These are phyloP conservation scores for Melanostoma mellinum DNA, from an alignment of 2,888 invertebrate species.

Conservation along the genomic window DNA sequence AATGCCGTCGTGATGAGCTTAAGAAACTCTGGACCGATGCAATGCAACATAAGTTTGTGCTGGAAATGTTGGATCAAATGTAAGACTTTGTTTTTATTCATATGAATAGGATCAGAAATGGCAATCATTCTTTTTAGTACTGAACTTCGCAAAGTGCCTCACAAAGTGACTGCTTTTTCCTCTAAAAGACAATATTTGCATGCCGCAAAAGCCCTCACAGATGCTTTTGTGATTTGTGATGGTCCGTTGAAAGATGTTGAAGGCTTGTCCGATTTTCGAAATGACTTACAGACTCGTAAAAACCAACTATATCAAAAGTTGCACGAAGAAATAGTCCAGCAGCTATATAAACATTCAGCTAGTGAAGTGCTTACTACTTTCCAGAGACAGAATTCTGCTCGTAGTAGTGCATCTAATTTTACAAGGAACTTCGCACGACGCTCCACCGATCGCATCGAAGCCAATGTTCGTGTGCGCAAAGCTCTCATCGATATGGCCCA, in stretches of 20 bases:
- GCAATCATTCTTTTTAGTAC: slow-evolving; percentile 83
- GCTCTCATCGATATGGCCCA: slow-evolving; percentile 84
- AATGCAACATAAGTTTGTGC: slow-evolving; percentile 96
- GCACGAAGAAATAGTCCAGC: slow-evolving; percentile 87
- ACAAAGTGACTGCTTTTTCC: slow-evolving; percentile 86
- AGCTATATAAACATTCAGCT: slow-evolving; percentile 87
- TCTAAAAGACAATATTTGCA: slow-evolving; percentile 91
- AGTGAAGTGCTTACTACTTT: slow-evolving; percentile 83
- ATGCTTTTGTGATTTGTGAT: slow-evolving; percentile 87
- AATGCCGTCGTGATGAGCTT: slow-evolving; percentile 95
- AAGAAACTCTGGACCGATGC: slow-evolving; percentile 97
- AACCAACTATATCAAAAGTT: slow-evolving; percentile 87
- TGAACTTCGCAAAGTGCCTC: slow-evolving; percentile 88
- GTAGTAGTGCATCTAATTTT: slow-evolving; percentile 84
- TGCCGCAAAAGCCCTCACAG: slow-evolving; percentile 91
- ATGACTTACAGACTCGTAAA: slow-evolving; percentile 85
- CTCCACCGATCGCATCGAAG: slow-evolving; percentile 84
- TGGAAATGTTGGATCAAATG: slow-evolving; percentile 94
- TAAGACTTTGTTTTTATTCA: slow-evolving; percentile 72
- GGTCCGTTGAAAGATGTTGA: slow-evolving; percentile 91
- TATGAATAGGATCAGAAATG: no score
- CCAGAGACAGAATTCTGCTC: slow-evolving; percentile 85
- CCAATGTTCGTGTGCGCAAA: slow-evolving; percentile 83
- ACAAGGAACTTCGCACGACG: slow-evolving; percentile 84
- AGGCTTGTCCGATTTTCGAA: slow-evolving; percentile 90